A percentile compares a stretch with the other conserved stretches of the same genome.
These are phyloP conservation scores for Pygoscelis adeliae DNA, from an alignment of 2,113 vertebrate genomes.

Conservation along the genomic window DNA sequence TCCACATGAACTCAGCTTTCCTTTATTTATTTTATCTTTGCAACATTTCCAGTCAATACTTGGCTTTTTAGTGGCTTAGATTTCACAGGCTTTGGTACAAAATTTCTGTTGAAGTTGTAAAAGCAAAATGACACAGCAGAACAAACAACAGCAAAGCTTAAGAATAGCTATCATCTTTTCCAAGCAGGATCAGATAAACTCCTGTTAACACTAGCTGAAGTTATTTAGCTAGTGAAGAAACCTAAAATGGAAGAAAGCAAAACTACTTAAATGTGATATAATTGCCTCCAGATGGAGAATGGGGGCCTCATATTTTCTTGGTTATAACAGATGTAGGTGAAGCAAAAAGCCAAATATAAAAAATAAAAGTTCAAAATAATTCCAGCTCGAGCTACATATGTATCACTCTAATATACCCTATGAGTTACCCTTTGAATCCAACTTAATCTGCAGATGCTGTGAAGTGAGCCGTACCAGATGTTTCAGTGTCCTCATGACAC, in stretches of 20 bases:
- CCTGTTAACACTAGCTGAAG: background rate
- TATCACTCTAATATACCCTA: background rate
- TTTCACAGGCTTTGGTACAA: background rate
- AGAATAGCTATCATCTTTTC: background rate
- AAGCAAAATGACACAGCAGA: background rate
- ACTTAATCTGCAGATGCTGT: background rate
- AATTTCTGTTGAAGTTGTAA: constrained; percentile 27
- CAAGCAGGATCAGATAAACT: background rate
- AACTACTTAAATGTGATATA: background rate
- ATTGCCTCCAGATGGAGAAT: background rate
- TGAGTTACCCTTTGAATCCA: background rate
- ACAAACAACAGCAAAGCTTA: background rate
- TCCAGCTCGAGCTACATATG: background rate
- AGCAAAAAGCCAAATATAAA: background rate
- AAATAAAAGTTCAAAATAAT: background rate
- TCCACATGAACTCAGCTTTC: background rate
- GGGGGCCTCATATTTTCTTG: background rate
- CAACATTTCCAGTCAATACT: constrained; percentile 8
- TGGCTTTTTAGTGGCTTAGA: background rate
- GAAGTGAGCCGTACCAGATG: background rate
- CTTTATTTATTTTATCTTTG: constrained; percentile 33
- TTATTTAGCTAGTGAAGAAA: background rate
- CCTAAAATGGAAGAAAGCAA: background rate
- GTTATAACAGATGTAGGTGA: background rate
- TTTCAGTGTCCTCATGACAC: background rate